These are phyloP conservation scores for Ischnus inquisitorius DNA, from an alignment of 2,888 invertebrate genomes.

Conservation along the genomic window DNA sequence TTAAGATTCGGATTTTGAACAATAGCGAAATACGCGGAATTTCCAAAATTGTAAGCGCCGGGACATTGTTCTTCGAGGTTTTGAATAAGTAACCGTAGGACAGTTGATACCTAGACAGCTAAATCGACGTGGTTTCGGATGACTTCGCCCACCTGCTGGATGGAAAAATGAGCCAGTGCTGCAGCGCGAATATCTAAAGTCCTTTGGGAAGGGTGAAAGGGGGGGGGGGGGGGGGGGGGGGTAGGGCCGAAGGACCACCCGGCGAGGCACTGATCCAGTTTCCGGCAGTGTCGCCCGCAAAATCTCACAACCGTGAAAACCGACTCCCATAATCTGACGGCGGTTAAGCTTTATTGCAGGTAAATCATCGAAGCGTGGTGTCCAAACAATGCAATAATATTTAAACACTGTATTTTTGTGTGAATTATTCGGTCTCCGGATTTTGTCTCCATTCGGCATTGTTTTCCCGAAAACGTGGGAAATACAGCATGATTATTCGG, in stretches of 20 bases:
- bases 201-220: neutral
- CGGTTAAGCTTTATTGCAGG: conserved; percentile 37
- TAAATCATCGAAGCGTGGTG: conserved; percentile 12
- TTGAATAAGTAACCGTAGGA: neutral
- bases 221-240: neutral
- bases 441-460: neutral
- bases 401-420: conserved; percentile 20
- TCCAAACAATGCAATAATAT: conserved; percentile 28
- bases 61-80: neutral
- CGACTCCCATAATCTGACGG: conserved; percentile 36
- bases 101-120: neutral
- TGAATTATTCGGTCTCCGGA: conserved; percentile 5
- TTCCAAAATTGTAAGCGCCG: conserved; percentile 14
- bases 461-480: neutral
- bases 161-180: neutral
- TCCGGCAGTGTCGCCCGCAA: neutral
- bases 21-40: conserved; percentile 12
- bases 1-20: neutral
- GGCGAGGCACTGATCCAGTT: conserved; percentile 34
- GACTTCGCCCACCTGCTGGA: conserved; percentile 33
- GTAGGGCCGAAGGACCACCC: conserved; percentile 22
- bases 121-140: neutral
- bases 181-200: conserved; percentile 11
- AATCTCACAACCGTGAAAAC: conserved; percentile 19
- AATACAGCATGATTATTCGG: neutral